These are phyloP conservation scores for Turnix velox DNA, from an alignment of 2,113 vertebrate genomes.

Conservation along the genomic window DNA sequence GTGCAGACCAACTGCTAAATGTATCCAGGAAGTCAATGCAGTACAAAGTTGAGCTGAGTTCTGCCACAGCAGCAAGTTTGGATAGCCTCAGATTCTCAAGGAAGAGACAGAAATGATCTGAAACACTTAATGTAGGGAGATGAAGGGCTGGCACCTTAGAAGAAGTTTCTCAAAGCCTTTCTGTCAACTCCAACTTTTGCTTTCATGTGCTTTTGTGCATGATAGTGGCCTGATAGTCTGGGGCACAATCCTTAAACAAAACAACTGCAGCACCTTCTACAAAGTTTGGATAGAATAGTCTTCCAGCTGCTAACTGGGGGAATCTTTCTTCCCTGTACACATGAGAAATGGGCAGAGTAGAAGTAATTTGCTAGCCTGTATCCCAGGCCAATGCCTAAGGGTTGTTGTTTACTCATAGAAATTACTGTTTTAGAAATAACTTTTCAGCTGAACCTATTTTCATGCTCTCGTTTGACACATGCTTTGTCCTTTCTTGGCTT, in stretches of 20 bases:
- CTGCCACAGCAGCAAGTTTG: background rate
- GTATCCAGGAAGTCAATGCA: background rate
- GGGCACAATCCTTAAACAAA: background rate
- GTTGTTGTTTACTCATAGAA: background rate
- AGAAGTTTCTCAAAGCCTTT: background rate
- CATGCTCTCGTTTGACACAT: background rate
- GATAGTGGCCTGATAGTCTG: background rate
- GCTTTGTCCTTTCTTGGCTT: background rate
- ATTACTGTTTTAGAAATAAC: background rate
- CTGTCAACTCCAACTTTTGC: background rate
- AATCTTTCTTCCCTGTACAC: background rate
- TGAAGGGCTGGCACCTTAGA: background rate
- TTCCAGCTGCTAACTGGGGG: background rate
- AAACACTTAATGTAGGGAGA: background rate
- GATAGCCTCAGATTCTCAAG: rapidly evolving
- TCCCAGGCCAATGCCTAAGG: background rate
- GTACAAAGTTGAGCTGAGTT: background rate
- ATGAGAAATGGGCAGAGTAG: background rate
- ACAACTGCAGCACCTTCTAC: background rate
- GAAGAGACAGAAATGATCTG: background rate
- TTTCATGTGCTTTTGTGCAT: background rate
- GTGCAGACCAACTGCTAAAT: background rate
- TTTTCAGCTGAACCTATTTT: background rate
- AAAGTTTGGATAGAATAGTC: background rate
- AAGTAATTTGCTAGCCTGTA: background rate